Conservation (phyloP, 2,113 vertebrate genomes). For the Hippocampus mohnikei region DNA sequence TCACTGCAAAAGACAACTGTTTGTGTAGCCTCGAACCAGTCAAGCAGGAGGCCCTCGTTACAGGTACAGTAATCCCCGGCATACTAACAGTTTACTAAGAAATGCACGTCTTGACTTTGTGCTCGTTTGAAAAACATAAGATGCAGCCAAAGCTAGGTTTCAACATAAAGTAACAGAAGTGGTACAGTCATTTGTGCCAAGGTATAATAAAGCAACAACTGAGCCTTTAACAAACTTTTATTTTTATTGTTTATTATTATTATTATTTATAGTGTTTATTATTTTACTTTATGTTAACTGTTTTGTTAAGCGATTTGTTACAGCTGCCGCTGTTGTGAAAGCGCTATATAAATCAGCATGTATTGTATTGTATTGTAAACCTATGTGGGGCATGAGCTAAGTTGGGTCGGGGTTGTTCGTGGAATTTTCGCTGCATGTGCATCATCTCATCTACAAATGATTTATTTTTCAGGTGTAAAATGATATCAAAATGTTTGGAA, state of each 20-base stretch:
- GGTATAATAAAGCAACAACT: not conserved
- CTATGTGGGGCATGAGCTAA: not conserved
- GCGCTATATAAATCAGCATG: no score
- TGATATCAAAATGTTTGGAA: not conserved
- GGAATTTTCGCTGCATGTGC: not conserved
- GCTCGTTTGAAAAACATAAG: not conserved
- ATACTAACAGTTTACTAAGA: not conserved
- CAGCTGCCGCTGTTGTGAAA: no score
- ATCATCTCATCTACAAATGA: not conserved
- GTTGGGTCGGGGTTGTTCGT: not conserved
- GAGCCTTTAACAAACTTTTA: no score
- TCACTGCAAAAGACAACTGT: conserved; percentile 53
- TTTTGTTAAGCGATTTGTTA: no score
- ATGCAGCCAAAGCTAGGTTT: not conserved
- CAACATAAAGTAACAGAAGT: not conserved
- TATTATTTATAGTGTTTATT: no score
- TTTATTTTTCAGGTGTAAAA: not conserved
- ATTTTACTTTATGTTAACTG: no score
- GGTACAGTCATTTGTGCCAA: not conserved
- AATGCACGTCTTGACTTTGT: not conserved
- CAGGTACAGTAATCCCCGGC: not conserved
- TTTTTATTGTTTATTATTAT: no score
- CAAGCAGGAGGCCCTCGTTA: conserved; percentile 27
- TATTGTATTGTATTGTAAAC: no score
- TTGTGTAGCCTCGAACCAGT: conserved; percentile 47